These are phyloP conservation scores for Callyntrura sp. DNA, from an alignment of 2,888 invertebrate species.

Conservation along the genomic window DNA sequence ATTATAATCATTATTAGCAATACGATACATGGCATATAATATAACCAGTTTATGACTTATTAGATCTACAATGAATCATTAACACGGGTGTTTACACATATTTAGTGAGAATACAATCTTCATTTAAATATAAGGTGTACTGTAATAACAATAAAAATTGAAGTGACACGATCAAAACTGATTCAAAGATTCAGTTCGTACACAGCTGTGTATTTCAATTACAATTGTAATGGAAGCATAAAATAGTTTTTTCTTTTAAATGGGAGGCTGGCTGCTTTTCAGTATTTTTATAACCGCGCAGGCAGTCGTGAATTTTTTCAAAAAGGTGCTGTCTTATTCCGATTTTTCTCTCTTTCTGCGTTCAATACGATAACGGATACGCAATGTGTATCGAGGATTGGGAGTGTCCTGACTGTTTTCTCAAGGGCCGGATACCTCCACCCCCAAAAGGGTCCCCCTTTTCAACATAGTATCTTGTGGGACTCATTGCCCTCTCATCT, in stretches of 20 bases:
- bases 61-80: no score
- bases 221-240: constrained; percentile 50
- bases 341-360: constrained; percentile 5
- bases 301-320: no score
- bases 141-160: no score
- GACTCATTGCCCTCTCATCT: constrained; percentile 69
- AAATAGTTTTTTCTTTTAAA: constrained; percentile 1
- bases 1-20: no score
- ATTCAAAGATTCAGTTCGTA: constrained; percentile 15
- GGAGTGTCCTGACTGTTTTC: constrained; percentile 57
- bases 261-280: not conserved
- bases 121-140: no score
- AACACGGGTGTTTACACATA: no score
- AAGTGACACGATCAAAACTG: no score
- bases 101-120: no score
- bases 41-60: no score
- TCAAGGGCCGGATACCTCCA: constrained; percentile 40
- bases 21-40: no score
- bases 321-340: no score
- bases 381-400: constrained; percentile 55
- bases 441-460: constrained; percentile 36
- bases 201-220: no score
- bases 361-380: constrained; percentile 64
- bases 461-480: constrained; percentile 56
- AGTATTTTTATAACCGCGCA: not conserved